Conservation (phyloP, 2,113 vertebrate genomes). For the Hypanus sabinus region DNA sequence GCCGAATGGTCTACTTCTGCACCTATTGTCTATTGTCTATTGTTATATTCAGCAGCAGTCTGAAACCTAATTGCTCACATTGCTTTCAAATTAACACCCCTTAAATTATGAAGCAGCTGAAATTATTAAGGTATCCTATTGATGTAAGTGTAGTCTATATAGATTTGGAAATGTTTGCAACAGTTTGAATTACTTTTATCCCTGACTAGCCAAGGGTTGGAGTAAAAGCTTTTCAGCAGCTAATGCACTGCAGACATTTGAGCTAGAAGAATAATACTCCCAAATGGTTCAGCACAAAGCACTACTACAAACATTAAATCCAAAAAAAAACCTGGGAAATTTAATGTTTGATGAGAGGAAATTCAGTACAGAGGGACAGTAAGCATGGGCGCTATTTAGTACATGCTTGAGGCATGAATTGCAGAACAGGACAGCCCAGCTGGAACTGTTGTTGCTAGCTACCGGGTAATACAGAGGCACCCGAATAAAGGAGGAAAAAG, state of each 20-base stretch:
- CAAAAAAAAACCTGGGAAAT: not conserved
- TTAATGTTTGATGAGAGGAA: not conserved
- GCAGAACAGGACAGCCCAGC: too few relatives aligned
- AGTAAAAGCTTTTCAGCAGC: not conserved
- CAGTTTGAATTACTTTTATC: not conserved
- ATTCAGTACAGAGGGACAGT: too few relatives aligned
- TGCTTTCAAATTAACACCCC: not conserved
- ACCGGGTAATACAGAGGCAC: too few relatives aligned
- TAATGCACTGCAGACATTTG: not conserved
- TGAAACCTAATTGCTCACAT: not conserved
- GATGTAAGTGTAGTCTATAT: not conserved
- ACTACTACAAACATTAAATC: not conserved
- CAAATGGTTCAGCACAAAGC: too few relatives aligned
- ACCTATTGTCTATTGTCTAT: too few relatives aligned
- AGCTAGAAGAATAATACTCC: not conserved
- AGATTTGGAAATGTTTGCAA: not conserved
- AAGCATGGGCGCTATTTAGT: too few relatives aligned
- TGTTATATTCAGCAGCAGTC: not conserved
- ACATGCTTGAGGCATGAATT: too few relatives aligned
- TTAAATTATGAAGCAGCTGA: not conserved
- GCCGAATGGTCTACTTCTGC: too few relatives aligned
- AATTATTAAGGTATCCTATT: not conserved
- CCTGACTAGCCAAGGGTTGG: not conserved
- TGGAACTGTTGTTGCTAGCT: too few relatives aligned
- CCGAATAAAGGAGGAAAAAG: too few relatives aligned